Conservation (phyloP, 2,888 invertebrate genomes). For the Limnephilus auricula region DNA sequence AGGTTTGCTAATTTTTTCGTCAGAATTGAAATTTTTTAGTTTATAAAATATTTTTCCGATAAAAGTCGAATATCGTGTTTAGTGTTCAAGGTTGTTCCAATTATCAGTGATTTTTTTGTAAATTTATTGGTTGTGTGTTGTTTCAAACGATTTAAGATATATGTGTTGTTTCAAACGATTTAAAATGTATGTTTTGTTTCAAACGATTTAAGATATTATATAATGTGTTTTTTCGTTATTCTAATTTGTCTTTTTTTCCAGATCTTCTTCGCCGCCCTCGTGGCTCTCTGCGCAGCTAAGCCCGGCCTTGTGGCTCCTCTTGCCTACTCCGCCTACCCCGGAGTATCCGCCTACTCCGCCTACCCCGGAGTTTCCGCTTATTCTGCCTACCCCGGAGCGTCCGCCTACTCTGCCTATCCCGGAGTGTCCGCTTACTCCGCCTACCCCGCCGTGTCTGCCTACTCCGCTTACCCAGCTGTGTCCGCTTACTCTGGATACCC, state of each 20-base stretch:
- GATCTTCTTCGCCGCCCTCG: conserved; percentile 72
- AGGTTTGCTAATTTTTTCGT: background rate
- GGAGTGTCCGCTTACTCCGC: conserved; percentile 69
- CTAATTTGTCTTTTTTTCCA: conserved; percentile 68
- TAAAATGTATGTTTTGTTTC: too few relatives aligned
- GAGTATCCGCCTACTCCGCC: conserved; percentile 41
- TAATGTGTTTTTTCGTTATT: background rate
- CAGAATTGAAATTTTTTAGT: background rate
- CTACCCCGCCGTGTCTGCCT: conserved; percentile 70
- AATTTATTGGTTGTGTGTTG: background rate
- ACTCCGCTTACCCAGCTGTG: conserved; percentile 69
- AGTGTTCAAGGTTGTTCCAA: background rate
- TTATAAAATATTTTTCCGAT: background rate
- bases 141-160: too few relatives aligned
- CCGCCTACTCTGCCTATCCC: conserved; percentile 69
- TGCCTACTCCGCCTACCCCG: conserved; percentile 57
- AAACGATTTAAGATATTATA: background rate
- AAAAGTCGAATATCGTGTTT: background rate
- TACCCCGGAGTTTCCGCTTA: too few relatives aligned
- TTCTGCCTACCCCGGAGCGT: conserved; percentile 41
- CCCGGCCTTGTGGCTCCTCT: conserved; percentile 68
- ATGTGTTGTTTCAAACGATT: too few relatives aligned
- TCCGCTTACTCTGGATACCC: conserved; percentile 51
- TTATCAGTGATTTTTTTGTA: background rate
- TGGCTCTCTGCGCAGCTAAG: conserved; percentile 72